These are phyloP conservation scores for Oncorhynchus keta DNA, from an alignment of 2,113 vertebrate genomes.

Conservation along the genomic window DNA sequence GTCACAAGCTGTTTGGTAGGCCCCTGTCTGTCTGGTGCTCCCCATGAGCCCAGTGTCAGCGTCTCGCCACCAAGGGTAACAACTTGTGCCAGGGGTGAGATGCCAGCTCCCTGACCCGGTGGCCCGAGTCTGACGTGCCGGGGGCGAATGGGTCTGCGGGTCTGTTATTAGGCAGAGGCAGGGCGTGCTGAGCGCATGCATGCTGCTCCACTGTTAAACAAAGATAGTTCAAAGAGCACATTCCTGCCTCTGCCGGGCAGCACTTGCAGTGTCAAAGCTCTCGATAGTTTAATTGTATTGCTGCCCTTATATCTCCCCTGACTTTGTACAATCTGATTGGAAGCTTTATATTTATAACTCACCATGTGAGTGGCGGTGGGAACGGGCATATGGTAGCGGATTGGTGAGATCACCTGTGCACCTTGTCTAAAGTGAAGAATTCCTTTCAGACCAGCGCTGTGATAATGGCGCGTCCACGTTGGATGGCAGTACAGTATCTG, in stretches of 20 bases:
- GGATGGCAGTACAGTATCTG: constrained; percentile 20
- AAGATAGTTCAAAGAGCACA: constrained; percentile 73
- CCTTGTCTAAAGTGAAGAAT: constrained; percentile 63
- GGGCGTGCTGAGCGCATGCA: constrained; percentile 54
- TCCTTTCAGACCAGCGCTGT: constrained; percentile 40
- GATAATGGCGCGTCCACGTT: constrained; percentile 35
- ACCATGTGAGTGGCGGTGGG: constrained; percentile 50
- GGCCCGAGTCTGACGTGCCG: constrained; percentile 66
- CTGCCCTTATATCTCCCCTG: constrained; percentile 60
- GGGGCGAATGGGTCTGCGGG: constrained; percentile 53
- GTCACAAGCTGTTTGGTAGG: constrained; percentile 80
- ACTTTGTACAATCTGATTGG: constrained; percentile 60
- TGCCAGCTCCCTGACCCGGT: constrained; percentile 73
- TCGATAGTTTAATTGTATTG: constrained; percentile 71
- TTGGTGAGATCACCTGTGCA: constrained; percentile 60
- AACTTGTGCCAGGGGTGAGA: constrained; percentile 74
- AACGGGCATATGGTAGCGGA: constrained; percentile 58
- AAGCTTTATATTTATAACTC: constrained; percentile 12
- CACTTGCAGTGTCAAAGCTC: constrained; percentile 63
- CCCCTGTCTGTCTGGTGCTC: constrained; percentile 80
- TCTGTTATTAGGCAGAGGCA: constrained; percentile 45
- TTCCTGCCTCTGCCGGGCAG: constrained; percentile 63
- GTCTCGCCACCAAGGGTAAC: constrained; percentile 62
- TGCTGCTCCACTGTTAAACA: constrained; percentile 66
- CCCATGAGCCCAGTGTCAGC: constrained; percentile 68